These are phyloP conservation scores for Diarsia dahlii DNA, from an alignment of 2,888 invertebrate species.

Conservation along the genomic window DNA sequence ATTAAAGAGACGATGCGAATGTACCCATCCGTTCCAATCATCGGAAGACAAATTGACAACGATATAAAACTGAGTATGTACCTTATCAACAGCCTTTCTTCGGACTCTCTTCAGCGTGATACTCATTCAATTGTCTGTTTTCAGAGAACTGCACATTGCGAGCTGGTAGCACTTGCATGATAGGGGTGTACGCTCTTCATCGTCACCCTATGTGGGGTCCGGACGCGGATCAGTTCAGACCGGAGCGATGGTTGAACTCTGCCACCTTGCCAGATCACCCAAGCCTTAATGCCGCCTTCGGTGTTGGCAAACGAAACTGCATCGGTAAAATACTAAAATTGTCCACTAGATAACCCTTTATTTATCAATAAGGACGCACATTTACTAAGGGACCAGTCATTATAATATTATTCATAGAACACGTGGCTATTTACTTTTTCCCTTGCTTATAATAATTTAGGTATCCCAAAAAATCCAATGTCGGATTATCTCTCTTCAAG, in stretches of 20 bases:
- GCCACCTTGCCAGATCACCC: background rate
- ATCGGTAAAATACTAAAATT: background rate
- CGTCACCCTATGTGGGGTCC: background rate
- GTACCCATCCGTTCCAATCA: background rate
- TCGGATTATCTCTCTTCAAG: no score
- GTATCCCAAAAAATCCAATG: no score
- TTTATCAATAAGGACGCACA: no score
- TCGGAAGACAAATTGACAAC: background rate
- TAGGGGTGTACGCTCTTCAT: background rate
- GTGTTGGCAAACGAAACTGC: background rate
- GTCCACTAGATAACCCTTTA: no score
- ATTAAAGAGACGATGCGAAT: background rate
- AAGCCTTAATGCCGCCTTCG: background rate
- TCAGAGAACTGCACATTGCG: background rate
- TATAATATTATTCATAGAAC: no score
- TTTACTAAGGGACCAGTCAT: no score
- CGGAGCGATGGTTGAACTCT: background rate
- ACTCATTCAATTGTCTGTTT: background rate
- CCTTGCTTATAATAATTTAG: no score
- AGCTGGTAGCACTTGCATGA: background rate
- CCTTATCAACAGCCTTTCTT: background rate
- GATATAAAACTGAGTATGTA: background rate
- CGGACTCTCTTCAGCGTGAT: background rate
- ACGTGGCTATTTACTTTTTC: no score
- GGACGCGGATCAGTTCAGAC: background rate